phyloP scores from a whole-genome alignment of 53 echinoderm and acorn worm species.

The Holothuria scabra region DNA sequence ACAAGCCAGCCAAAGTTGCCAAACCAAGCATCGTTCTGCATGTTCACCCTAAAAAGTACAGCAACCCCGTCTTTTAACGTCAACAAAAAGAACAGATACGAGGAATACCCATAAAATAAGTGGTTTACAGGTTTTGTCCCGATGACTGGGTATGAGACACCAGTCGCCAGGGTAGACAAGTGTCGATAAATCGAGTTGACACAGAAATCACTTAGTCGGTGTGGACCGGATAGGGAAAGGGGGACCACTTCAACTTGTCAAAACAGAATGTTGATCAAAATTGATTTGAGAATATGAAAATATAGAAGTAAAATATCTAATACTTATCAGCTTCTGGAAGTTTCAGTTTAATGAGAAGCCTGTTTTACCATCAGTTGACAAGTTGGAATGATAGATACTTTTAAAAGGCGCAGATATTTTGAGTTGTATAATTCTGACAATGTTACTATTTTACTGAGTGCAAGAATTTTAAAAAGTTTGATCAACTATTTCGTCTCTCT shows the following conservation, averaged over 20 bases:
- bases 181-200: conserved; percentile 33
- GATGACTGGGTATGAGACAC: conserved; percentile 32
- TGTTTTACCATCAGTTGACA: too few species aligned
- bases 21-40: not conserved
- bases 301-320: too few species aligned
- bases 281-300: not conserved
- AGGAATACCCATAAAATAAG: conserved; percentile 11
- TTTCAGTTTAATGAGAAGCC: too few species aligned
- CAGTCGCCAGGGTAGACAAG: conserved; percentile 32
- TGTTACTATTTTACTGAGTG: too few species aligned
- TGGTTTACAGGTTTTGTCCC: not conserved
- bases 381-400: too few species aligned
- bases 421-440: too few species aligned
- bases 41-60: conserved; percentile 31
- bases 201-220: conserved; percentile 23
- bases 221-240: not conserved
- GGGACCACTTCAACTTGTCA: conserved; percentile 39
- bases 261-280: conserved; percentile 19
- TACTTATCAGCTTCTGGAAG: too few species aligned
- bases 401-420: too few species aligned
- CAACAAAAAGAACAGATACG: not conserved
- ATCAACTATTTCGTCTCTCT: too few species aligned
- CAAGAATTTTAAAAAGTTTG: too few species aligned
- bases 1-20: not conserved
- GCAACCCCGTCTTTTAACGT: not conserved